phyloP scores from a whole-genome alignment of 1,140 invertebrate genomes.

The Uloborus diversus region DNA sequence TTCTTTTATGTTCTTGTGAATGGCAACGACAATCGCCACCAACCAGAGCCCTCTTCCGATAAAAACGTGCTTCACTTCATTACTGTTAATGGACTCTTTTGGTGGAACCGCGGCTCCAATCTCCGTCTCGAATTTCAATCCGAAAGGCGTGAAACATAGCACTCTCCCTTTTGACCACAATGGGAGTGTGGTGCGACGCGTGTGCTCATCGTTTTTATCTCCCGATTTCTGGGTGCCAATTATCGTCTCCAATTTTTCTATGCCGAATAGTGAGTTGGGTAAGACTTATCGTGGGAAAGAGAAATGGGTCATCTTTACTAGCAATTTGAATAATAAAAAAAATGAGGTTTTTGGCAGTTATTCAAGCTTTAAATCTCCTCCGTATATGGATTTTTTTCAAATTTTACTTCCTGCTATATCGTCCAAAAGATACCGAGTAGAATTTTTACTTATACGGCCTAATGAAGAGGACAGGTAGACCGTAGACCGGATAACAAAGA shows the following conservation, averaged over 20 bases:
- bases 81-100: constrained; percentile 19
- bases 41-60: neutral
- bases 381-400: too few relatives aligned
- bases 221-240: constrained; percentile 22
- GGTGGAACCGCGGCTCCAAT: neutral
- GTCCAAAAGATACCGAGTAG: too few relatives aligned
- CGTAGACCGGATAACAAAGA: too few relatives aligned
- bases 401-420: too few relatives aligned
- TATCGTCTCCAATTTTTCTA: constrained; percentile 27
- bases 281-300: too few relatives aligned
- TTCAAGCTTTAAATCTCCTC: too few relatives aligned
- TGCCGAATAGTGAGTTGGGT: too few relatives aligned
- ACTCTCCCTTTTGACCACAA: neutral
- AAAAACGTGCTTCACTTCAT: constrained; percentile 23
- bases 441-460: too few relatives aligned
- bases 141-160: constrained; percentile 20
- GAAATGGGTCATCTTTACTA: too few relatives aligned
- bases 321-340: too few relatives aligned
- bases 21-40: constrained; percentile 16
- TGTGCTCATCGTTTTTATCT: constrained; percentile 18
- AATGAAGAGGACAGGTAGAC: too few relatives aligned
- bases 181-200: neutral
- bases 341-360: too few relatives aligned
- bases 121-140: constrained; percentile 21
- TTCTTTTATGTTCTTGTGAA: neutral